phyloP scores from a whole-genome alignment of 2,113 vertebrate species.

The Sylvilagus bachmani region DNA sequence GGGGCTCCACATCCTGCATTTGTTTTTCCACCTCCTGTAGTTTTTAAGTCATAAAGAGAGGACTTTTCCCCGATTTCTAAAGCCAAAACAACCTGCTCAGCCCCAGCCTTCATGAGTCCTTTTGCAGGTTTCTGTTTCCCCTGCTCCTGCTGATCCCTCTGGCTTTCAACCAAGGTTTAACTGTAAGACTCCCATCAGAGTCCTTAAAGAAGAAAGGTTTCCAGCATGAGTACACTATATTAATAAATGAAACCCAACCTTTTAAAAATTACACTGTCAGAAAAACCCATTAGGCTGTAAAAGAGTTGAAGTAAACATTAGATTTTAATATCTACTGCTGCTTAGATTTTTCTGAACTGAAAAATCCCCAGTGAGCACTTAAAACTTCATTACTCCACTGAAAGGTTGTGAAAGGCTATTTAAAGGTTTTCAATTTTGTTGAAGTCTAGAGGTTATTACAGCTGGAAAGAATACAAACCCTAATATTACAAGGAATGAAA shows the following conservation, averaged over 20 bases:
- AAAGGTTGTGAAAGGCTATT: conserved; percentile 93
- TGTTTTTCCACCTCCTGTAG: conserved; percentile 86
- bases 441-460: conserved; percentile 92
- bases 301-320: conserved; percentile 91
- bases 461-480: conserved; percentile 90
- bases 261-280: conserved; percentile 92
- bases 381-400: conserved; percentile 91
- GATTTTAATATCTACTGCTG: conserved; percentile 92
- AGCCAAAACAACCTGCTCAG: conserved; percentile 81
- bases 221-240: conserved; percentile 85
- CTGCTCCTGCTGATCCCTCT: conserved; percentile 83
- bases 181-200: conserved; percentile 87
- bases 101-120: conserved; percentile 78
- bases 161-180: conserved; percentile 86
- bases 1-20: conserved; percentile 85
- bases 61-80: conserved; percentile 56
- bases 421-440: conserved; percentile 93
- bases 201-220: conserved; percentile 89
- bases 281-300: conserved; percentile 90
- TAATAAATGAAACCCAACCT: conserved; percentile 91
- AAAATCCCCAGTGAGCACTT: conserved; percentile 91
- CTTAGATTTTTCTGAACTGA: conserved; percentile 90
- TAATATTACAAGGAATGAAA: conserved; percentile 91
- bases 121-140: conserved; percentile 83
- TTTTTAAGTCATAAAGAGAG: conserved; percentile 84